Evolutionary conservation across 2,113 vertebrate genomes (phyloP), one percentile per base, ranked within the genome.

Genomic region (Corydoras maculifer): DNA sequence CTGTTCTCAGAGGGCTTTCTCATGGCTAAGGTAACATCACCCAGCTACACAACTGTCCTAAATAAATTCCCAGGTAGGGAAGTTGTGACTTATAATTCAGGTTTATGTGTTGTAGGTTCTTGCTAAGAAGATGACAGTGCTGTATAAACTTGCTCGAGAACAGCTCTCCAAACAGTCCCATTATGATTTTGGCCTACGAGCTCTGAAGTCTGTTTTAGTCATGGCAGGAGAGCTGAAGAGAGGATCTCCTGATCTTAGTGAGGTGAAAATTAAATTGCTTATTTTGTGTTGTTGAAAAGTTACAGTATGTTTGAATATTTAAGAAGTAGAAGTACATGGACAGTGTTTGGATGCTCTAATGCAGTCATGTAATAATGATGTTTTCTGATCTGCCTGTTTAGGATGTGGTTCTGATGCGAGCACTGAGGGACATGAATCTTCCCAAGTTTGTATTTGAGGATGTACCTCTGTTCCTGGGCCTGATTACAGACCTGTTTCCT

Each of bases 381-480:
- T 43, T 43, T 8, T 43, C 35, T 43, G 7, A 43, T 43, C 18
- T 43, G 35, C 7, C 7, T 43, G 35, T 18, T 18, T 84, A 99
- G 97, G 95, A 99, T 13, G 91, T 98, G 73, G 94, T 99, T 30
- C 78, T 99, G 78, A 98, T 99, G 95, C 86, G 96, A 70, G 95
- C 97, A 3, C 87, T 99, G 43, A 87, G 95, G 70, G 96, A 99
- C 82, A 97, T 94, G 94, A 99, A 99, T 79, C 90, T 98, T 62
- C 96, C 97, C 72, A 99, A 98, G 82, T 93, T 99, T 77, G 92
- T 99, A 54, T 99, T 95, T 82, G 97, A 98, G 78, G 97, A 99
- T 0, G 93, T 98, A 2, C 94, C 96, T 49, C 89, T 99, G 58
- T 99, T 99, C 79, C 91, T 98, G 7, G 95, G 96, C 9, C 84